These are phyloP conservation scores for Chanos chanos DNA, from an alignment of 2,797 vertebrate species.

Conservation along the genomic window DNA sequence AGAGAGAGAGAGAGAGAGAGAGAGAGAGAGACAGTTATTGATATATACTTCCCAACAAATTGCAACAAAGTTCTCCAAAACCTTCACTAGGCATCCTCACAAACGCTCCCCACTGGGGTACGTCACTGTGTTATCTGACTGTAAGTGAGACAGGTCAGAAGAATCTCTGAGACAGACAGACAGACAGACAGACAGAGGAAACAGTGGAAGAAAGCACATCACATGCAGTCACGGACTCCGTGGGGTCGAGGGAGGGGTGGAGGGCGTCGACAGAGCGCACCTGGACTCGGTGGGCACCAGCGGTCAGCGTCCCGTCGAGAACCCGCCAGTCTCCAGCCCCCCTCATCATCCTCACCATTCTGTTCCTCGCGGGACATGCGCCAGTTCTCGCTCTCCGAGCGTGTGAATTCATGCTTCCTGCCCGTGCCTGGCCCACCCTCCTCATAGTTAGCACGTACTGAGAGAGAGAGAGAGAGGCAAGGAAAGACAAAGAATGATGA, in stretches of 20 bases:
- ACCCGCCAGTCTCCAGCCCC: constrained; percentile 85
- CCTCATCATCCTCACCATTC: constrained; percentile 91
- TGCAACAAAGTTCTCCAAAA: too few relatives aligned
- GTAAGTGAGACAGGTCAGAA: too few relatives aligned
- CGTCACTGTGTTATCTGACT: too few relatives aligned
- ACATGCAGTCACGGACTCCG: neutral
- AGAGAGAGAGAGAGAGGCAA: neutral
- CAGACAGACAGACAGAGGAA: constrained; percentile 20
- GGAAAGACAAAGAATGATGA: neutral
- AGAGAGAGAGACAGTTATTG: neutral
- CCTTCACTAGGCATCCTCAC: too few relatives aligned
- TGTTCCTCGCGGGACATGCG: constrained; percentile 90
- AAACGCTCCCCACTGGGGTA: too few relatives aligned
- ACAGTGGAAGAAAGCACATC: neutral
- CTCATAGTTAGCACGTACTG: constrained; percentile 92
- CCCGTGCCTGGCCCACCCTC: constrained; percentile 74
- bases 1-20: constrained; percentile 22
- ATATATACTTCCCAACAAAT: neutral
- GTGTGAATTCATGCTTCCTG: constrained; percentile 94
- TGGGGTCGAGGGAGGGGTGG: constrained; percentile 2
- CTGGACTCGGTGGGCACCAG: constrained; percentile 92
- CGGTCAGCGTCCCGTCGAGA: constrained; percentile 83
- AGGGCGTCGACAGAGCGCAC: too few relatives aligned
- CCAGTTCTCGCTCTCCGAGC: constrained; percentile 96
- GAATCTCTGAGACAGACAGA: too few relatives aligned